A percentile compares a stretch with the other conserved stretches of the same genome.
Evolutionary conservation across 2,888 invertebrate species (phyloP).

Genomic region (Synanthedon tipuliformis): DNA sequence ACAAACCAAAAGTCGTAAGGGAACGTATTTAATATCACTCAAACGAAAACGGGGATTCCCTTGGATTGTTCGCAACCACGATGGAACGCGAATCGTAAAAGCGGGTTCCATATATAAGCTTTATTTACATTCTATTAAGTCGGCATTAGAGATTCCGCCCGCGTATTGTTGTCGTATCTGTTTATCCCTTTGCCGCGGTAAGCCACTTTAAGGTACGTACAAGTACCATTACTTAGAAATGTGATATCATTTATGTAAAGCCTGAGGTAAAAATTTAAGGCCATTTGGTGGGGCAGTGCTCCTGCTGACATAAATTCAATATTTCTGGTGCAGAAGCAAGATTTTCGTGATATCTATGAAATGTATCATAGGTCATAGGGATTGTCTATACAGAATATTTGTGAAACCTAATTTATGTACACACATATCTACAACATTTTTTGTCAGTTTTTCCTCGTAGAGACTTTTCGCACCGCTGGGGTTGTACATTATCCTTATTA

Average conservation of each 20-base stretch:
- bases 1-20: too few species aligned
- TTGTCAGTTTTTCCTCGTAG: too few species aligned
- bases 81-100: background rate
- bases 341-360: too few species aligned
- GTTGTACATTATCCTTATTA: too few species aligned
- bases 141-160: constrained; percentile 1
- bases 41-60: background rate
- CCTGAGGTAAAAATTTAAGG: background rate
- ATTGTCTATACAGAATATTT: too few species aligned
- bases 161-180: background rate
- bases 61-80: background rate
- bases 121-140: constrained; percentile 5
- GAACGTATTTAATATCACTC: background rate
- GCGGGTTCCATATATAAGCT: constrained; percentile 1
- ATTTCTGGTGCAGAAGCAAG: too few species aligned
- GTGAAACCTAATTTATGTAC: too few species aligned
- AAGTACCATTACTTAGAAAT: background rate
- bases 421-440: too few species aligned
- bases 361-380: too few species aligned
- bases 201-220: background rate
- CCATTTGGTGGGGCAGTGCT: background rate
- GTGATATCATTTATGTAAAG: background rate
- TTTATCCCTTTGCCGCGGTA: constrained; percentile 2
- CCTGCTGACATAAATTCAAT: background rate
- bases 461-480: too few species aligned